phyloP scores from a whole-genome alignment of 2,113 vertebrate genomes.

The Brevimyrus niger region DNA sequence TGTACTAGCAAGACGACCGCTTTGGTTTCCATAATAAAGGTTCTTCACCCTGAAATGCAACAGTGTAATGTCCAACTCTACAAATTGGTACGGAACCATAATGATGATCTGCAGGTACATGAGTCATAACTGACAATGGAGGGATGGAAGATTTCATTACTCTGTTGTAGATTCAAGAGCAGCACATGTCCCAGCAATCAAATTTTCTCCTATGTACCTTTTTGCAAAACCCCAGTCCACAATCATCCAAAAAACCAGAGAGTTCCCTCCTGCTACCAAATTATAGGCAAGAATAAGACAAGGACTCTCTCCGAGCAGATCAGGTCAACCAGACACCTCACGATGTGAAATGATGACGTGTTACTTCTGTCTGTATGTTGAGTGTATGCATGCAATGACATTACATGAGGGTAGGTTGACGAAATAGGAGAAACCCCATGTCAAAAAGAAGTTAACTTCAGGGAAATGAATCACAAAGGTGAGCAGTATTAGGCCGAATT shows the following conservation, averaged over 20 bases:
- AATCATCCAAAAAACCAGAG: background rate
- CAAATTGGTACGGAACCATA: background rate
- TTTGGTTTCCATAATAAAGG: background rate
- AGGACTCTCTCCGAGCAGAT: background rate
- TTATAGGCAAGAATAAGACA: background rate
- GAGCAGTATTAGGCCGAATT: too few relatives aligned
- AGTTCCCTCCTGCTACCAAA: background rate
- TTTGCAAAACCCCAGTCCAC: background rate
- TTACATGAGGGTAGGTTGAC: background rate
- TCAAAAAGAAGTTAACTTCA: background rate
- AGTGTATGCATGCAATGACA: background rate
- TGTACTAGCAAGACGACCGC: background rate
- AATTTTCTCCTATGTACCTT: background rate
- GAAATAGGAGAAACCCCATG: background rate
- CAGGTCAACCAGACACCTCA: background rate
- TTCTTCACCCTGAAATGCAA: background rate
- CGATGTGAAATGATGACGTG: background rate
- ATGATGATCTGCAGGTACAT: background rate
- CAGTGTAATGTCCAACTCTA: background rate
- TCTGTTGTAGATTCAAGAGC: background rate
- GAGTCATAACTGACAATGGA: background rate
- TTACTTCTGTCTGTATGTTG: background rate
- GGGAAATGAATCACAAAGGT: background rate
- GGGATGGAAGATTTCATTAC: background rate
- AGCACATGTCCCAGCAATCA: background rate